Evolutionary conservation across 2,113 vertebrate species (phyloP), one percentile per base, ranked within the genome.

Genomic region (Phodopus roborovskii): DNA sequence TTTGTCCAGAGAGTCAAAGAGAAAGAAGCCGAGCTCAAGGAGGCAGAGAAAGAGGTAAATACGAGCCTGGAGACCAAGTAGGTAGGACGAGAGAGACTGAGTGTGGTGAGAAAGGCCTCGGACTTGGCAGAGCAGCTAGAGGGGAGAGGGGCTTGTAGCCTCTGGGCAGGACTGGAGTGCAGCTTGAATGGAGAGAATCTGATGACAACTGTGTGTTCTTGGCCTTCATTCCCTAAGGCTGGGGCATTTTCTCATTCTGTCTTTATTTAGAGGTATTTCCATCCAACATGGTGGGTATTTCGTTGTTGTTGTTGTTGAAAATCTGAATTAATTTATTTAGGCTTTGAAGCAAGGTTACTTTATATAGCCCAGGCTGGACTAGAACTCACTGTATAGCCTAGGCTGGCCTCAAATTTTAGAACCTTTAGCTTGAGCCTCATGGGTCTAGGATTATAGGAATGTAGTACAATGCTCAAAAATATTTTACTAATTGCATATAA

Each of bases 1-100:
- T 99, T 99, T 85, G 99, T 99, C 94, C 99, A 99, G 97, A 99
- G 99, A 98, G 99, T 99, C 87, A 99, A 99, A 97, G 99, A 99
- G 97, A 99, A 99, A 88, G 99, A 99, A 98, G 99, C 99, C 0
- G 99, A 99, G 97, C 99, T 99, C 73, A 99, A 99, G 97, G 99
- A 99, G 94, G 99, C 99, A 62, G 99, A 99, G 97, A 99, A 99
- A 98, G 99, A 99, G 99, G 99, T 99, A 96, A 98, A 82, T 58
- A 20, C 36, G 77, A 91, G 2, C 11, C 48, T 24, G 6, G 7
- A 17, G 92, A 79, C 50, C 58, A 50, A 36, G 73, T 5, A 15
- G 78, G n/a, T 17, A 83, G 71, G 75, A 82, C 83, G 90, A 48
- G 90, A 48, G 77, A 71, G 56, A 26, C 90, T 62, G 39, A 64